These are phyloP conservation scores for Nebria brevicollis DNA, from an alignment of 2,888 invertebrate species.

Conservation along the genomic window DNA sequence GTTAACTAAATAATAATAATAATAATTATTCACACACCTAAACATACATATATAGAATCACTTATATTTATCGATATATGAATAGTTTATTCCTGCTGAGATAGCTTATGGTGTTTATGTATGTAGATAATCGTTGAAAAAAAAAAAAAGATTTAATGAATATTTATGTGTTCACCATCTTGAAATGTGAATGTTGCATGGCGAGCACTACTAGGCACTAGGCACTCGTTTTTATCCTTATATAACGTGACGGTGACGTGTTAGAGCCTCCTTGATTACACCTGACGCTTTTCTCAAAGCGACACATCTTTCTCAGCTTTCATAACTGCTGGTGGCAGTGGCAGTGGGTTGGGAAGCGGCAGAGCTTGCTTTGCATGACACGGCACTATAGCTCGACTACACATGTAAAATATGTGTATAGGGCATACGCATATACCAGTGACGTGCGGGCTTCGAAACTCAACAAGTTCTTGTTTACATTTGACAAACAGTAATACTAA, in stretches of 20 bases:
- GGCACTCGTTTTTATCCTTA: background rate
- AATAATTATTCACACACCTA: no score
- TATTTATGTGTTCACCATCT: no score
- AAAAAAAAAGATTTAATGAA: no score
- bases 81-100: no score
- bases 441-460: constrained; percentile 11
- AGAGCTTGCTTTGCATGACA: no score
- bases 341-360: background rate
- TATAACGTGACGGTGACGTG: background rate
- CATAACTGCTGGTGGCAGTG: constrained; percentile 17
- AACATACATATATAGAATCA: no score
- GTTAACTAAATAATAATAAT: no score
- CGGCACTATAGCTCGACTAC: background rate
- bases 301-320: constrained; percentile 18
- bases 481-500: constrained; percentile 24
- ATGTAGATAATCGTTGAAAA: no score
- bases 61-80: no score
- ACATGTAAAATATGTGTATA: constrained; percentile 41
- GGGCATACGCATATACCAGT: constrained; percentile 13
- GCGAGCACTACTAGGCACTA: background rate
- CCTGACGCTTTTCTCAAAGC: constrained; percentile 38
- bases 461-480: constrained; percentile 38
- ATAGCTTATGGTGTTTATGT: no score
- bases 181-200: background rate
- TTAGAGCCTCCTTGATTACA: constrained; percentile 29